Percentiles rank a stretch among this genome's conserved stretches.
These are phyloP conservation scores for Coenobita brevimanus DNA, from an alignment of 1,140 invertebrate genomes.

Conservation along the genomic window DNA sequence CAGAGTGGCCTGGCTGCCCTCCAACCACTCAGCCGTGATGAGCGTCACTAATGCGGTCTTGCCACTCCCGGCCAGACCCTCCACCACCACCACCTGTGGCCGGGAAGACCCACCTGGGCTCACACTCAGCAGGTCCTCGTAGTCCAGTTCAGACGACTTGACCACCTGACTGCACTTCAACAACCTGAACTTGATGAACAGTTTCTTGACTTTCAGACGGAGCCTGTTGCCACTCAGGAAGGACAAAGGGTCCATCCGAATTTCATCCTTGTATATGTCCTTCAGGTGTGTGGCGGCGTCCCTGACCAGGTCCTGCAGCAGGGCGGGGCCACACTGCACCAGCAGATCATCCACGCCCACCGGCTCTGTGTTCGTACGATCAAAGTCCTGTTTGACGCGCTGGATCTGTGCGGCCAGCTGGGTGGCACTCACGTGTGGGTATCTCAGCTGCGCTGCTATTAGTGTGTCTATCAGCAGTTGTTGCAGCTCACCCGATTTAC, in stretches of 20 bases:
- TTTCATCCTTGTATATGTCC: not conserved
- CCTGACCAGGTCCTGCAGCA: not conserved
- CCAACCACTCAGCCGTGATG: conserved; percentile 6
- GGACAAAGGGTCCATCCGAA: conserved; percentile 8
- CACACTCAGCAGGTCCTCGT: not conserved
- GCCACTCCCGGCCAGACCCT: conserved; percentile 25
- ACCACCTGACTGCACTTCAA: not conserved
- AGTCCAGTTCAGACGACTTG: not conserved
- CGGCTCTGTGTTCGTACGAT: no score
- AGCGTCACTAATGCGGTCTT: conserved; percentile 17
- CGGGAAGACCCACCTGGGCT: no score
- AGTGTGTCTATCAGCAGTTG: no score
- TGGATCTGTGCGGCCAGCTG: no score
- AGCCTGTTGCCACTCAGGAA: not conserved
- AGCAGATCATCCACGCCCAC: no score
- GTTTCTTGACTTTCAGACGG: not conserved
- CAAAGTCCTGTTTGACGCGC: no score
- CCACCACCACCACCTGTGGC: not conserved
- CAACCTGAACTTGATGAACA: not conserved
- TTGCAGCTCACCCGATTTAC: no score
- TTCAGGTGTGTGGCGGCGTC: not conserved
- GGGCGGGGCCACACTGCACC: not conserved
- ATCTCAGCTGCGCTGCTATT: no score
- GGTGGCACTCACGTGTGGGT: no score
- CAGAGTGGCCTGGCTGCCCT: not conserved